These are phyloP conservation scores for Ligdia adustata DNA, from an alignment of 2,888 invertebrate genomes.

Conservation along the genomic window DNA sequence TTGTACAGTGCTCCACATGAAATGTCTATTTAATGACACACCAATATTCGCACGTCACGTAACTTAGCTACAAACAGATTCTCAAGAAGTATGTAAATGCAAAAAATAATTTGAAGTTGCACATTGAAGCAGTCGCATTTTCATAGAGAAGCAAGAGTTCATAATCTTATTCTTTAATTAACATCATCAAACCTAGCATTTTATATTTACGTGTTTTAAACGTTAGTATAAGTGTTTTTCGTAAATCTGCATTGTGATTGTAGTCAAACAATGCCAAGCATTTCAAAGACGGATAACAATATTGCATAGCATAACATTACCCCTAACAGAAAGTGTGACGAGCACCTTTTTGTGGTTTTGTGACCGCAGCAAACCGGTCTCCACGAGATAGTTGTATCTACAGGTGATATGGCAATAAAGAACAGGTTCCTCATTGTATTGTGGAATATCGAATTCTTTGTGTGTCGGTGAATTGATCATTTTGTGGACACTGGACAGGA, in stretches of 20 bases:
- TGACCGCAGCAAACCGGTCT: constrained; percentile 68
- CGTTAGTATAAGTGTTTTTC: not conserved
- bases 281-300: constrained; percentile 23
- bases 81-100: too few relatives aligned
- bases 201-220: too few relatives aligned
- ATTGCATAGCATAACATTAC: constrained; percentile 36
- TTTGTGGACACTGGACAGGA: constrained; percentile 37
- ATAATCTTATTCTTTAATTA: too few relatives aligned
- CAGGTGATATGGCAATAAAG: constrained; percentile 66
- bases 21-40: too few relatives aligned
- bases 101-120: constrained; percentile 7
- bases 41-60: too few relatives aligned
- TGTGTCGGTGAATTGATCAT: constrained; percentile 29
- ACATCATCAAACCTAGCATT: too few relatives aligned
- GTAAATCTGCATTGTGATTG: constrained; percentile 13
- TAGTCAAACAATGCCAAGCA: constrained; percentile 13
- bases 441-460: constrained; percentile 52
- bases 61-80: too few relatives aligned
- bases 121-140: too few relatives aligned
- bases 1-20: too few relatives aligned
- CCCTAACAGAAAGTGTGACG: constrained; percentile 58
- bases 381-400: constrained; percentile 52
- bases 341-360: constrained; percentile 60
- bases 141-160: too few relatives aligned
- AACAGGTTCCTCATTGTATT: constrained; percentile 66